Evolutionary conservation across 2,888 invertebrate species (phyloP).

Genomic region (Plebejus anna): DNA sequence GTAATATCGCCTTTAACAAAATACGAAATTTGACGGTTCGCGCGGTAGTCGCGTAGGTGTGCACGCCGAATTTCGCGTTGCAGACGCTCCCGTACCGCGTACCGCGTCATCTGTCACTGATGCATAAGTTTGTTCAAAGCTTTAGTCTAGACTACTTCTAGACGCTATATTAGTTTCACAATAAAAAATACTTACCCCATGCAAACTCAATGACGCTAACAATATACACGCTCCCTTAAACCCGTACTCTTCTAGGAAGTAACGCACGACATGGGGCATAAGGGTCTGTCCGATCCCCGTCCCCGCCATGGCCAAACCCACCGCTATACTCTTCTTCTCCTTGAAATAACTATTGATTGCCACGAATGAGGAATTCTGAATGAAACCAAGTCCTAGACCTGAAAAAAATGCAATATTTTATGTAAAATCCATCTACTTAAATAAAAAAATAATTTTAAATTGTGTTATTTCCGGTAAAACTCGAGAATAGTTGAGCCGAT

Average conservation of each 20-base stretch:
- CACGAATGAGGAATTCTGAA: constrained; percentile 85
- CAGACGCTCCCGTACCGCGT: too few relatives aligned
- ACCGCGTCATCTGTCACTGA: too few relatives aligned
- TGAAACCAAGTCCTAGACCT: constrained; percentile 85
- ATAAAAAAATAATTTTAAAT: too few relatives aligned
- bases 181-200: constrained; percentile 75
- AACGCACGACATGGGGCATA: constrained; percentile 85
- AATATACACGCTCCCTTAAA: constrained; percentile 83
- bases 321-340: constrained; percentile 84
- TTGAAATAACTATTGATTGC: constrained; percentile 86
- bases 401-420: constrained; percentile 39
- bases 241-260: constrained; percentile 82
- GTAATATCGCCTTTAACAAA: too few relatives aligned
- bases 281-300: constrained; percentile 87
- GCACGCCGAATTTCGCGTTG: too few relatives aligned
- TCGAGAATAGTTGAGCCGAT: too few relatives aligned
- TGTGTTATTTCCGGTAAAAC: too few relatives aligned
- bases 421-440: too few relatives aligned
- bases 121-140: too few relatives aligned
- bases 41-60: too few relatives aligned
- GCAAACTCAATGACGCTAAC: constrained; percentile 81
- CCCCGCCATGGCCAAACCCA: constrained; percentile 87
- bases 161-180: background rate
- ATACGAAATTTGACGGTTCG: too few relatives aligned
- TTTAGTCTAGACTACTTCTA: too few relatives aligned